Evolutionary conservation across 2,113 vertebrate species (phyloP), one percentile per base, ranked within the genome.

Genomic region (Myodes glareolus): DNA sequence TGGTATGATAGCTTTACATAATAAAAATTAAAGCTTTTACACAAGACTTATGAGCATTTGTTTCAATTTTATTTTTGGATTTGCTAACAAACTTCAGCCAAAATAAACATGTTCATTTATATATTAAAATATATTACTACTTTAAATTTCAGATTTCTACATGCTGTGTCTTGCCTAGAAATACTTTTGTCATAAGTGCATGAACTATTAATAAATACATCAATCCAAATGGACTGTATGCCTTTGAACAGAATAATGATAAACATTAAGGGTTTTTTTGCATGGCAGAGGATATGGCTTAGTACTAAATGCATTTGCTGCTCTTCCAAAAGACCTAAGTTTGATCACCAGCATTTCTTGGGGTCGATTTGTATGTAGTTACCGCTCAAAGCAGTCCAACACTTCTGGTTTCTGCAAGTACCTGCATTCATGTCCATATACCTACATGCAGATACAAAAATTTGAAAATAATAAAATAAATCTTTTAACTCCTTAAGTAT

Each of bases 151-250:
- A 16, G 11, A 0, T 5, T 92, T 93, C 11, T 68, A 0, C 25
- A 84, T 84, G 8, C 61, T 96, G 21, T 63, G 3, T 68, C 45
- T 90, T 94, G n/a, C 23, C 73, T 93, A 77, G 33, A 91, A 93
- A 86, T 13, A 81, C 36, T 89, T 94, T 78, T 23, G 88, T 10
- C 29, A 45, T 45, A 50, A 1, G 4, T 70, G 47, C 7, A 67
- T 73, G 39, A 93, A 93, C 70, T 91, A 70, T 70, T 91, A 94
- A 42, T 72, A 88, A 92, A 76, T 36, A 27, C 1, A 81, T 50
- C 58, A 92, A 45, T 39, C 5, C 6, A 78, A 11, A 80, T 67
- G 0, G 7, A 87, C 39, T 72, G 9, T 63, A 36, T 6, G 78
- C 75, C 70, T 96, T 13, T 17, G 23, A 91, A 13, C 85, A 93